Percentiles rank a stretch among this genome's conserved stretches.
phyloP scores from a whole-genome alignment of 2,888 invertebrate species.

The Shargacucullia verbasci region DNA sequence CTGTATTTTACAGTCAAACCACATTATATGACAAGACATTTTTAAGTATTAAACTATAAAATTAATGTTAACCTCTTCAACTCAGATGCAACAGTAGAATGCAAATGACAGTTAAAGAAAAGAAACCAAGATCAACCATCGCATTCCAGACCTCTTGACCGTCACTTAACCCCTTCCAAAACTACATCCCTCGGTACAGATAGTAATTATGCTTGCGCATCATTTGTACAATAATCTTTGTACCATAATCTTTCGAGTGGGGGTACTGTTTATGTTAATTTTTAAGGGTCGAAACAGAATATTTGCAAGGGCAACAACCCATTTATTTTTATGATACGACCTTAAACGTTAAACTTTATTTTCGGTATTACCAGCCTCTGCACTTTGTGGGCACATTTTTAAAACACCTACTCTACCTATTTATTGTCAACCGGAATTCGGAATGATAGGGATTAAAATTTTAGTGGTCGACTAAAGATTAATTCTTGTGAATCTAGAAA shows the following conservation, averaged over 20 bases:
- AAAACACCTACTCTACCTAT: slow-evolving; percentile 50
- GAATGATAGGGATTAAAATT: slow-evolving; percentile 22
- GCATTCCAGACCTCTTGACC: slow-evolving; percentile 22
- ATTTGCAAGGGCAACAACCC: slow-evolving; percentile 65
- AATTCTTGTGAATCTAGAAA: not conserved
- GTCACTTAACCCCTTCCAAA: slow-evolving; percentile 25
- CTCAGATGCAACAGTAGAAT: too few species aligned
- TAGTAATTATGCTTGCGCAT: slow-evolving; percentile 52
- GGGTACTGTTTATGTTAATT: slow-evolving; percentile 66
- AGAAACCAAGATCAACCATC: slow-evolving; percentile 10
- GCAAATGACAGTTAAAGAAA: too few species aligned
- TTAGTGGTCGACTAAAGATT: not conserved
- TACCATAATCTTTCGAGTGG: slow-evolving; percentile 56
- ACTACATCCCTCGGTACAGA: slow-evolving; percentile 16
- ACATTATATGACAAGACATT: too few species aligned
- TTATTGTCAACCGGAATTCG: slow-evolving; percentile 39
- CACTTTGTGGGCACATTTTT: slow-evolving; percentile 56
- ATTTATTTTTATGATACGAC: slow-evolving; percentile 69
- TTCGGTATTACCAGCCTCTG: slow-evolving; percentile 59
- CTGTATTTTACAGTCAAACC: too few species aligned
- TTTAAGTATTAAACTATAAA: too few species aligned
- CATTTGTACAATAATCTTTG: slow-evolving; percentile 25
- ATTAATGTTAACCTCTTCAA: too few species aligned
- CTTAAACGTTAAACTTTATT: slow-evolving; percentile 64
- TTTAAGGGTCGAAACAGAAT: slow-evolving; percentile 62